Evolutionary conservation across 1,140 invertebrate species (phyloP).

Genomic region (Bombus breviceps): DNA sequence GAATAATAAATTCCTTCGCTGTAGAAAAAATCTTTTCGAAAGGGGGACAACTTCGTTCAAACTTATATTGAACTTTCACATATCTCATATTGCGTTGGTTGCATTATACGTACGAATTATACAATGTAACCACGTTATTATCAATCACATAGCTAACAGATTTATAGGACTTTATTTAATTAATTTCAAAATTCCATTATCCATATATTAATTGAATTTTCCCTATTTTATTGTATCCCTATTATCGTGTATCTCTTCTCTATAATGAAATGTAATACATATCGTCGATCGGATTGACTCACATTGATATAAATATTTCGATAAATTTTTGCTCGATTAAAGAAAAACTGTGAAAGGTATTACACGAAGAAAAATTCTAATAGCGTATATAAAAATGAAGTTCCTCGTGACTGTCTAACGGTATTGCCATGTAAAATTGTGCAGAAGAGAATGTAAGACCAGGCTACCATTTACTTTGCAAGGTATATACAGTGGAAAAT

Average conservation of each 20-base stretch:
- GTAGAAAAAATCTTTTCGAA: constrained; percentile 10
- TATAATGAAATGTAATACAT: not conserved
- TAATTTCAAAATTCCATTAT: not conserved
- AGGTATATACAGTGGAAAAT: not conserved
- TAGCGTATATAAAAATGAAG: not conserved
- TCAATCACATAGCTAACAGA: not conserved
- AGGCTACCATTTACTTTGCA: not conserved
- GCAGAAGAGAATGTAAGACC: not conserved
- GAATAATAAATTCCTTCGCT: not conserved
- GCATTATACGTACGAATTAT: not conserved
- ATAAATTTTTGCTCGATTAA: not conserved
- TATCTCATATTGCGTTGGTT: not conserved
- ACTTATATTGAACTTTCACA: constrained; percentile 18
- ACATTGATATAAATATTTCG: not conserved
- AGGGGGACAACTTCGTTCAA: constrained; percentile 13
- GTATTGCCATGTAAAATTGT: not conserved
- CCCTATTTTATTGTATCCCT: not conserved
- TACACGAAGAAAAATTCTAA: not conserved
- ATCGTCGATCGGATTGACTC: not conserved
- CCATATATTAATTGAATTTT: not conserved
- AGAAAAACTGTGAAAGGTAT: not conserved
- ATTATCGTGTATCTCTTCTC: not conserved
- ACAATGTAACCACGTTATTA: not conserved
- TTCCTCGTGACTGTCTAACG: not conserved
- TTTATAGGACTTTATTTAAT: not conserved